phyloP scores from a whole-genome alignment of 1,140 invertebrate genomes.

The Platorchestia sp. region DNA sequence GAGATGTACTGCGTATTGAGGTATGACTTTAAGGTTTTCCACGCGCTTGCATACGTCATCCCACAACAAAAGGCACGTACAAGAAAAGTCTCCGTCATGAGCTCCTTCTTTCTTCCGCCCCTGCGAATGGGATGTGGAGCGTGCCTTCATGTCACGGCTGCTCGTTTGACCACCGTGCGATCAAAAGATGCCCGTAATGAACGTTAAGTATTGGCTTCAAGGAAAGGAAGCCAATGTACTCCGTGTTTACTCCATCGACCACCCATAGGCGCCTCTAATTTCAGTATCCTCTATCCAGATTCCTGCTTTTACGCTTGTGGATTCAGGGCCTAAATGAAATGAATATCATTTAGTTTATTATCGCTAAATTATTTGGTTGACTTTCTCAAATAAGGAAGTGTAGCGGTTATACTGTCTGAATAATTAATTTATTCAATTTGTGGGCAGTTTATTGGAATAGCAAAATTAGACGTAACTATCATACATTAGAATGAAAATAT shows the following conservation, averaged over 20 bases:
- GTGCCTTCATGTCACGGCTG: neutral
- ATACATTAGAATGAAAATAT: no score
- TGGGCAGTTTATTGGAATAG: neutral
- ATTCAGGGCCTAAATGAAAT: neutral
- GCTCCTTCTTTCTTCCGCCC: neutral
- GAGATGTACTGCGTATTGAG: neutral
- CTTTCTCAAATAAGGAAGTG: neutral
- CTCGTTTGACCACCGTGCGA: neutral
- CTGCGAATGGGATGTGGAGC: neutral
- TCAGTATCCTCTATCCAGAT: neutral
- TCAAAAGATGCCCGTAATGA: neutral
- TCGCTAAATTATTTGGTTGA: neutral
- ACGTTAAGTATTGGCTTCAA: neutral
- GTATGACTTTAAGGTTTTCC: neutral
- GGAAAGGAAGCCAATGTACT: neutral
- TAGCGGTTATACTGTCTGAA: neutral
- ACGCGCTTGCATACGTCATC: neutral
- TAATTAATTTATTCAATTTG: neutral
- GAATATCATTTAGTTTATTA: neutral
- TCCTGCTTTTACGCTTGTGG: neutral
- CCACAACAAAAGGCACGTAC: neutral
- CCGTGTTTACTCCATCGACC: neutral
- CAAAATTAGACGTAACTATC: neutral
- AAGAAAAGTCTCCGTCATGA: neutral
- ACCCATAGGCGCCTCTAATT: neutral